These are phyloP conservation scores for Motacilla tschutschensis DNA, from an alignment of 2,113 vertebrate genomes.

Conservation along the genomic window DNA sequence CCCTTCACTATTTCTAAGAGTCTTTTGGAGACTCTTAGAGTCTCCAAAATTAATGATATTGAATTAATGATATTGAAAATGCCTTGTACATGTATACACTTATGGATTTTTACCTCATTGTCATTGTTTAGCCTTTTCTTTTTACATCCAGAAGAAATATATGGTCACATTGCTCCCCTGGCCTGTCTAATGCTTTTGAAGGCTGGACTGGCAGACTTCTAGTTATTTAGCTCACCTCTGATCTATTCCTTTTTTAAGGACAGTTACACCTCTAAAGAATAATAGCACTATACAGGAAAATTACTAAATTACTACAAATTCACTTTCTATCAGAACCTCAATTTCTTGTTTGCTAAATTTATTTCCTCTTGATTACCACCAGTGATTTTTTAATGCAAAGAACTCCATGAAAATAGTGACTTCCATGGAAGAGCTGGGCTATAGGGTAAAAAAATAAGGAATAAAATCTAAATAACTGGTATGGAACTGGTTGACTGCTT, in stretches of 20 bases:
- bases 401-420: background rate
- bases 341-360: slow-evolving; percentile 65
- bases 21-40: background rate
- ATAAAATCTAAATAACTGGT: background rate
- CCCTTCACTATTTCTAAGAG: background rate
- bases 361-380: slow-evolving; percentile 47
- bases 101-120: background rate
- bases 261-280: background rate
- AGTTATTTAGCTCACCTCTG: background rate
- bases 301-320: slow-evolving; percentile 46
- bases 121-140: background rate
- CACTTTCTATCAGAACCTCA: slow-evolving; percentile 55
- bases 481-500: background rate
- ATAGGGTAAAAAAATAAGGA: slow-evolving; percentile 25
- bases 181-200: background rate
- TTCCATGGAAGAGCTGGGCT: slow-evolving; percentile 8
- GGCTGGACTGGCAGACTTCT: background rate
- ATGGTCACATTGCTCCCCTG: background rate
- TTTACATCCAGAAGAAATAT: background rate
- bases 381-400: slow-evolving; percentile 47
- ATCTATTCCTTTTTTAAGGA: background rate
- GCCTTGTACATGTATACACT: background rate
- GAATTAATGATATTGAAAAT: background rate
- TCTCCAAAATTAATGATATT: too few relatives aligned
- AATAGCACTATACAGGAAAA: slow-evolving; percentile 6